These are phyloP conservation scores for Falco concolor DNA, from an alignment of 2,797 vertebrate genomes.

Conservation along the genomic window DNA sequence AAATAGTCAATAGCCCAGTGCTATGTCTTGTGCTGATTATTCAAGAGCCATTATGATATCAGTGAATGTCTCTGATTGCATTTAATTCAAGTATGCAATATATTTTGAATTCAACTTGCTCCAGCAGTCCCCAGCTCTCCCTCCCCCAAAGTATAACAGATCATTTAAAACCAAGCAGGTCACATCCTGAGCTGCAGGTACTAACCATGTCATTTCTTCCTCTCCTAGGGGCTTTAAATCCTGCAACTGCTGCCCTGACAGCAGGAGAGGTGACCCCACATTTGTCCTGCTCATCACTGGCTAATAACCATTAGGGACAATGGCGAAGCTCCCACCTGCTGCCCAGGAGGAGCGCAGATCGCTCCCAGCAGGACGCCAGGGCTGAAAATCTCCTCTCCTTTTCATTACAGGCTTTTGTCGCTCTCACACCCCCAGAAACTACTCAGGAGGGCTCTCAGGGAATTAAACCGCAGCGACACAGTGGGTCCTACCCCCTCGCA, in stretches of 20 bases:
- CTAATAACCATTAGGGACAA: slow-evolving; percentile 84
- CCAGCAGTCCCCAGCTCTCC: background rate
- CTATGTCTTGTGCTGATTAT: slow-evolving; percentile 55
- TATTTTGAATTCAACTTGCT: slow-evolving; percentile 62
- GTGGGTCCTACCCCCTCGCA: background rate
- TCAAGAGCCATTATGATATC: slow-evolving; percentile 64
- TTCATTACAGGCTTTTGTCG: slow-evolving; percentile 48
- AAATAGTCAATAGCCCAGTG: slow-evolving; percentile 64
- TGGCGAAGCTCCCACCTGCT: slow-evolving; percentile 86
- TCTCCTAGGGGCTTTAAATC: slow-evolving; percentile 75
- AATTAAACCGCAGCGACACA: background rate
- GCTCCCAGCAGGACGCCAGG: slow-evolving; percentile 61
- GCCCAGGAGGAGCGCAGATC: slow-evolving; percentile 73
- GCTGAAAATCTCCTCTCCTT: slow-evolving; percentile 65
- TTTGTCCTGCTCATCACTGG: slow-evolving; percentile 85
- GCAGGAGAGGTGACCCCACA: slow-evolving; percentile 80
- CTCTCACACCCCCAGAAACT: slow-evolving; percentile 17
- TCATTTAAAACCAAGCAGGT: slow-evolving; percentile 56
- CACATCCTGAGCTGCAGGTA: slow-evolving; percentile 64
- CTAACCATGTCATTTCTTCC: slow-evolving; percentile 74
- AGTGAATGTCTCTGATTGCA: slow-evolving; percentile 64
- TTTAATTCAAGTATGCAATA: slow-evolving; percentile 67
- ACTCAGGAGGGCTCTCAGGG: slow-evolving; percentile 16
- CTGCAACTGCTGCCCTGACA: slow-evolving; percentile 83
- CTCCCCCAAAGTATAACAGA: slow-evolving; percentile 48